These are phyloP conservation scores for Taphrorychus bicolor DNA, from an alignment of 2,888 invertebrate species.

Conservation along the genomic window DNA sequence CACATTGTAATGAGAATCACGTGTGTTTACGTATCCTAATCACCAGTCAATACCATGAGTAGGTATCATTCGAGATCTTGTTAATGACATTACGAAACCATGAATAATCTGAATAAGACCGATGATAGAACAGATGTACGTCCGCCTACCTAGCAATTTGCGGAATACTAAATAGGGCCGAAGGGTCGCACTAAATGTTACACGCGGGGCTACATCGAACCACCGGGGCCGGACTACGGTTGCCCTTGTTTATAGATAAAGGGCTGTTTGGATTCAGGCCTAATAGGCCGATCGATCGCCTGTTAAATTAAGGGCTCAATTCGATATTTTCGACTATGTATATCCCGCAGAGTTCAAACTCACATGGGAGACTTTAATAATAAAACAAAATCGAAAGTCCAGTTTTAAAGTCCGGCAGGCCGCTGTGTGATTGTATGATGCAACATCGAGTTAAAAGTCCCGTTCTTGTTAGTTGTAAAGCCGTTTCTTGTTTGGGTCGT, in stretches of 20 bases:
- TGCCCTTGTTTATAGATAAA: constrained; percentile 26
- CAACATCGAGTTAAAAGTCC: not conserved
- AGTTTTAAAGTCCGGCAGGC: not conserved
- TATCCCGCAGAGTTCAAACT: no score
- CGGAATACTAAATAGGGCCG: constrained; percentile 35
- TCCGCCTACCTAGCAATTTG: constrained; percentile 19
- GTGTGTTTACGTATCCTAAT: no score
- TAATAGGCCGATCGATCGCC: constrained; percentile 7
- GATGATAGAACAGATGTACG: constrained; percentile 1
- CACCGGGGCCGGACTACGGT: constrained; percentile 20
- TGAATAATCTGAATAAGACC: not conserved
- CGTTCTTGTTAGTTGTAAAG: not conserved
- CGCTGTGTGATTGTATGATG: no score
- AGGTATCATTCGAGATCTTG: no score
- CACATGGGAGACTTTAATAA: not conserved
- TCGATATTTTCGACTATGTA: no score
- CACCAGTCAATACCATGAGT: no score
- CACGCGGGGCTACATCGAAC: constrained; percentile 28
- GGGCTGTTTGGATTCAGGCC: constrained; percentile 10
- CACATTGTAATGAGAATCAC: no score
- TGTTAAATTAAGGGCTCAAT: constrained; percentile 4
- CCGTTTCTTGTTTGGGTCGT: not conserved
- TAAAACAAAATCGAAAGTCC: constrained; percentile 4
- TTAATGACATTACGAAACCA: not conserved
- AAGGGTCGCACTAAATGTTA: constrained; percentile 33